Conservation (phyloP, 2,797 vertebrate genomes). For the Oryzias sinensis region DNA sequence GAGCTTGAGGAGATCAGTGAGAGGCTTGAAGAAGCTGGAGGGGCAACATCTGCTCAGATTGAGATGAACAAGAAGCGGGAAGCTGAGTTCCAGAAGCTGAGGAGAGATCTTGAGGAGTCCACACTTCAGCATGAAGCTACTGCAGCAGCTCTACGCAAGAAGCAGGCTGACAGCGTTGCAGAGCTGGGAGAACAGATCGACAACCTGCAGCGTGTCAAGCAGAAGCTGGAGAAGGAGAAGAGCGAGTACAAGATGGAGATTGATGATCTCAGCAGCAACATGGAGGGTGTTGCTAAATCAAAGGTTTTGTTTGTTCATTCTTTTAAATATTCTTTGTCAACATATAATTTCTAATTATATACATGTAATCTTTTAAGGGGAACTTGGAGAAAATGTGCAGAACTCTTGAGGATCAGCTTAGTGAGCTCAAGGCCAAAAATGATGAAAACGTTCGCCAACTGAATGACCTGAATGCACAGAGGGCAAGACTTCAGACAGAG, state of each 20-base stretch:
- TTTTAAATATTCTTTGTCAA: no score
- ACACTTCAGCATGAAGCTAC: slow-evolving; percentile 86
- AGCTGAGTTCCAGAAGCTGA: slow-evolving; percentile 84
- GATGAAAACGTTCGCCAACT: slow-evolving; percentile 83
- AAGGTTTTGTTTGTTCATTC: no score
- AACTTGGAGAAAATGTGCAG: slow-evolving; percentile 87
- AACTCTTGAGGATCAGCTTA: slow-evolving; percentile 83
- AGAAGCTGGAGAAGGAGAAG: slow-evolving; percentile 88
- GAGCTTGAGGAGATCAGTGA: slow-evolving; percentile 88
- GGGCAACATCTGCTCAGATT: slow-evolving; percentile 79
- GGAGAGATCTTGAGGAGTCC: slow-evolving; percentile 83
- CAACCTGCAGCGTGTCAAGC: slow-evolving; percentile 86
- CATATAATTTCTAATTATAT: no score
- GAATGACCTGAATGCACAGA: slow-evolving; percentile 78
- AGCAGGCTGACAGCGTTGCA: slow-evolving; percentile 81
- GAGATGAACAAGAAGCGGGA: slow-evolving; percentile 88
- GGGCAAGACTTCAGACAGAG: slow-evolving; percentile 84
- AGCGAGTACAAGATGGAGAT: slow-evolving; percentile 67
- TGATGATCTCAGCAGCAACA: slow-evolving; percentile 56
- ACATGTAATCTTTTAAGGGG: no score
- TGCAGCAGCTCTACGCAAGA: slow-evolving; percentile 77
- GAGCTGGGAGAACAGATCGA: slow-evolving; percentile 87
- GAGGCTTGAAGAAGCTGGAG: slow-evolving; percentile 83
- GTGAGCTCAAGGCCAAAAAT: slow-evolving; percentile 82
- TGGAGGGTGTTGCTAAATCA: slow-evolving; percentile 42